phyloP scores from a whole-genome alignment of 2,888 invertebrate species.

The Hirtodrosophila trivittata region DNA sequence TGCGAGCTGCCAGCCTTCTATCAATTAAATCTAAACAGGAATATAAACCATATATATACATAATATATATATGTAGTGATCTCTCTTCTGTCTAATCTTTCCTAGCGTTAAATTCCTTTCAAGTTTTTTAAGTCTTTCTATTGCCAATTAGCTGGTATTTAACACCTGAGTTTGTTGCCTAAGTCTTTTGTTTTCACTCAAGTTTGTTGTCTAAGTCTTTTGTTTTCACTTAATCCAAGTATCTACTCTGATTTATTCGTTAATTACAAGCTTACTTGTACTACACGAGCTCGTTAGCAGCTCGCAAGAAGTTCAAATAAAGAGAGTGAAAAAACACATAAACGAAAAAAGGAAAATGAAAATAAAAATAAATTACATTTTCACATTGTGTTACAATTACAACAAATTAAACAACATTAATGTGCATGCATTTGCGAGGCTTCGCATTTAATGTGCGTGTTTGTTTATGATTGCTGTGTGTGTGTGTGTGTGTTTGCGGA shows the following conservation, averaged over 20 bases:
- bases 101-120: no score
- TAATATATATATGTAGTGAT: background rate
- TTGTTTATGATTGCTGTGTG: background rate
- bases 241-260: conserved; percentile 47
- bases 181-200: background rate
- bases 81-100: no score
- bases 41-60: background rate
- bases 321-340: conserved; percentile 15
- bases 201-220: conserved; percentile 24
- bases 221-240: conserved; percentile 1
- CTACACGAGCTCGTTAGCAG: conserved; percentile 61
- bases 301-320: conserved; percentile 1
- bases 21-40: no score
- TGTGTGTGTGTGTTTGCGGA: background rate
- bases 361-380: conserved; percentile 62
- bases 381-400: conserved; percentile 61
- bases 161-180: background rate
- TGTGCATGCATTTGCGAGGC: conserved; percentile 62
- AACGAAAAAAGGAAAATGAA: conserved; percentile 23
- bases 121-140: no score
- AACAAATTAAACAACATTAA: conserved; percentile 64
- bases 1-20: background rate
- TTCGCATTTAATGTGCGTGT: conserved; percentile 44
- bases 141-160: background rate
- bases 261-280: conserved; percentile 49